Conservation (phyloP, 2,113 vertebrate species). For the Centropristis striata region DNA sequence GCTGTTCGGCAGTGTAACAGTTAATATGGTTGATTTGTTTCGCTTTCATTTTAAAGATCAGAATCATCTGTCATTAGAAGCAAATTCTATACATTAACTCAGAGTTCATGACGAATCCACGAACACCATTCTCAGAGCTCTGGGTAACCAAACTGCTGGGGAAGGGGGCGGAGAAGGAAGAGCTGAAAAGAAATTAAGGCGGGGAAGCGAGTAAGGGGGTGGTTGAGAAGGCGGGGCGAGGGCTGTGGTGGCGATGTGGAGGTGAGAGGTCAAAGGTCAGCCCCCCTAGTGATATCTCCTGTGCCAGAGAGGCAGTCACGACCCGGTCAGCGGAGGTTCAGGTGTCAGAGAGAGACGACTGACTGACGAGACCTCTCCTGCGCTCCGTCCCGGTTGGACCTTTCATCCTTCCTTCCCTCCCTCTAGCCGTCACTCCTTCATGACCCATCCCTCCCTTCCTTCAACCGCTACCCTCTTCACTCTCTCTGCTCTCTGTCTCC, state of each 20-base stretch:
- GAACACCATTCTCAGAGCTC: background rate
- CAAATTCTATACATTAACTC: background rate
- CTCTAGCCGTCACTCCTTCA: conserved; percentile 45
- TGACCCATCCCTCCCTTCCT: conserved; percentile 58
- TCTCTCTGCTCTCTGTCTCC: conserved; percentile 48
- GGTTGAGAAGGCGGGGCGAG: conserved; percentile 33
- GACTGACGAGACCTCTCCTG: conserved; percentile 77
- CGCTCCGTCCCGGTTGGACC: conserved; percentile 60
- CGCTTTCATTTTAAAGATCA: background rate
- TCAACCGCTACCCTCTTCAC: conserved; percentile 54
- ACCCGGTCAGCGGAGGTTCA: conserved; percentile 85
- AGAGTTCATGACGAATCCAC: background rate
- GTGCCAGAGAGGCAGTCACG: conserved; percentile 77
- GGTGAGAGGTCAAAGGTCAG: conserved; percentile 76
- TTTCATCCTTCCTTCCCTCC: conserved; percentile 73
- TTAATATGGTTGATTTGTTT: background rate
- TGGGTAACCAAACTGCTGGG: conserved; percentile 1
- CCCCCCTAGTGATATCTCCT: conserved; percentile 73
- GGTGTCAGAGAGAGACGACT: conserved; percentile 78
- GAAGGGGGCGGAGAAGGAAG: background rate
- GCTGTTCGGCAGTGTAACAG: no score
- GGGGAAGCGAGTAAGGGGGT: conserved; percentile 14
- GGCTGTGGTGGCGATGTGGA: conserved; percentile 59
- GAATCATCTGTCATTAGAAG: background rate
- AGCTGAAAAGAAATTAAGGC: conserved; percentile 43